These are phyloP conservation scores for Hypothenemus hampei DNA, from an alignment of 1,140 invertebrate species.

Conservation along the genomic window DNA sequence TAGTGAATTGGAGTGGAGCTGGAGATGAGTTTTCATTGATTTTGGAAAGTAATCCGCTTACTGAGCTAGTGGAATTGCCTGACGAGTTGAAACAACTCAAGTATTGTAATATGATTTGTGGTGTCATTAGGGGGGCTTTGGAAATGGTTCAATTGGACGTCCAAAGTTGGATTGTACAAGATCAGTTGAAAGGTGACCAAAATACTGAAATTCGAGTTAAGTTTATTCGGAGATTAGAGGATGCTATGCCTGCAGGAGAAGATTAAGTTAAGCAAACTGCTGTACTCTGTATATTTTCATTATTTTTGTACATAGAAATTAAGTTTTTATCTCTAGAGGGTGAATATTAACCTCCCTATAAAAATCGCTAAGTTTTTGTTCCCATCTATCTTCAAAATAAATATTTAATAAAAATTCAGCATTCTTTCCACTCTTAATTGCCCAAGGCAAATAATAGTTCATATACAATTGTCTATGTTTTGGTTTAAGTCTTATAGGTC, in stretches of 20 bases:
- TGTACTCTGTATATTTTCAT: no score
- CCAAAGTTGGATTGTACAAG: conserved; percentile 77
- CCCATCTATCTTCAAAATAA: conserved; percentile 94
- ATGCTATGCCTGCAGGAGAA: conserved; percentile 96
- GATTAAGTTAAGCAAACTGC: conserved; percentile 62
- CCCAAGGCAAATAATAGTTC: conserved; percentile 81
- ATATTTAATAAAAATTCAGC: conserved; percentile 74
- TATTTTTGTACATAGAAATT: neutral
- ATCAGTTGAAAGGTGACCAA: conserved; percentile 92
- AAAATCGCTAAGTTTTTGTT: conserved; percentile 78
- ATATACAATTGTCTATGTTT: conserved; percentile 81
- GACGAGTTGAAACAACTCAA: conserved; percentile 84
- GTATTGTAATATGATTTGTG: conserved; percentile 93
- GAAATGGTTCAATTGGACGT: conserved; percentile 91
- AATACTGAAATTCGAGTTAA: conserved; percentile 93
- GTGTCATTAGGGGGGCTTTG: conserved; percentile 88
- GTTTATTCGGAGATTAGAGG: conserved; percentile 92
- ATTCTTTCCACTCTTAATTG: conserved; percentile 70
- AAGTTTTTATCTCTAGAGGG: conserved; percentile 31
- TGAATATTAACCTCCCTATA: conserved; percentile 69
- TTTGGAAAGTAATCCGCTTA: conserved; percentile 92
- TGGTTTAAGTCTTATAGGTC: conserved; percentile 71
- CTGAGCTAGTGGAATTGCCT: conserved; percentile 98
- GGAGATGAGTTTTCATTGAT: conserved; percentile 96
- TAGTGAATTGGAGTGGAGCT: conserved; percentile 88